Evolutionary conservation across 2,113 vertebrate genomes (phyloP).

Genomic region (Cercocebus atys): DNA sequence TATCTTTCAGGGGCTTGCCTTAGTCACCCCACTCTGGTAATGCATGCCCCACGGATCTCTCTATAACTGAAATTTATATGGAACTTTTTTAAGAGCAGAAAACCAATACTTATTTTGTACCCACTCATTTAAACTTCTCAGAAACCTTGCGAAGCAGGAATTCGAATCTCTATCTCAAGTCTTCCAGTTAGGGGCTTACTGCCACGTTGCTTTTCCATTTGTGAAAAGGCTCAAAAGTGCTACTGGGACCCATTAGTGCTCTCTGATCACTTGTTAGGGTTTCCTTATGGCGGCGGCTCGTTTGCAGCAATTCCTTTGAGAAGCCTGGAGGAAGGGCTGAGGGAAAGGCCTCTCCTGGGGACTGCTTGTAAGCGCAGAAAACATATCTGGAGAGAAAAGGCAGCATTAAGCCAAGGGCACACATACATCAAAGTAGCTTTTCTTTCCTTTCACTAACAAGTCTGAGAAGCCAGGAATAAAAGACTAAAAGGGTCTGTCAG

Average conservation of each 20-base stretch:
- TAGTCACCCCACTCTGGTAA: neutral
- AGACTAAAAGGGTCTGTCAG: neutral
- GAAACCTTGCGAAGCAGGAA: neutral
- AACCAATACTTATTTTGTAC: neutral
- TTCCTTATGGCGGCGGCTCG: neutral
- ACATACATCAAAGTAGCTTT: neutral
- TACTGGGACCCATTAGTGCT: fast-evolving
- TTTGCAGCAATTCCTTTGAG: neutral
- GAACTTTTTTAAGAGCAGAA: neutral
- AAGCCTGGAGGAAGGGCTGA: neutral
- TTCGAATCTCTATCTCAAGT: neutral
- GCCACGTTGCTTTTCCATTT: neutral
- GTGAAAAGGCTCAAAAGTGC: neutral
- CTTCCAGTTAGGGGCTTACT: neutral
- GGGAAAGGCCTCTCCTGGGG: neutral
- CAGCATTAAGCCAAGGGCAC: neutral
- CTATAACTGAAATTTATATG: neutral
- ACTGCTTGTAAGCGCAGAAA: neutral
- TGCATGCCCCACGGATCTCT: fast-evolving
- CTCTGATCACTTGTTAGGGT: neutral
- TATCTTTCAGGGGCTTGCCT: neutral
- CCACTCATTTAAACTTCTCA: neutral
- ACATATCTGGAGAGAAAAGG: neutral
- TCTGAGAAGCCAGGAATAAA: neutral
- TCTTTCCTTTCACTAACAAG: neutral